These are phyloP conservation scores for Chamaea fasciata DNA, from an alignment of 2,113 vertebrate species.

Conservation along the genomic window DNA sequence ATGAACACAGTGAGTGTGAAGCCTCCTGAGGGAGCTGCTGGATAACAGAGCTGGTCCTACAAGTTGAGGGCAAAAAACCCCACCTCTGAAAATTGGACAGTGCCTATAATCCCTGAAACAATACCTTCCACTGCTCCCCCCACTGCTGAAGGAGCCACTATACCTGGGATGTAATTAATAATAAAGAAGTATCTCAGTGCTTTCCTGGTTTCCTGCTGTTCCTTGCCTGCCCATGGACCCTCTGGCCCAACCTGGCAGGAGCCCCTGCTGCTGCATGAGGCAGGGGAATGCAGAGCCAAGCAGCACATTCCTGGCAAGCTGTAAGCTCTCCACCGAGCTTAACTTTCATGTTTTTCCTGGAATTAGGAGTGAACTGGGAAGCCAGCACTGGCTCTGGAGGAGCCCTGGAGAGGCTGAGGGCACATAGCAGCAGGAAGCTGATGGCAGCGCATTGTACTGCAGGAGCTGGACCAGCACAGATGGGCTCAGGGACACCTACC, in stretches of 20 bases:
- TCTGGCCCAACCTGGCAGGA: background rate
- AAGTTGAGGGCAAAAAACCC: too few species aligned
- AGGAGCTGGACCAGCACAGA: background rate
- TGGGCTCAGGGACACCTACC: background rate
- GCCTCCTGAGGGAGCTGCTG: too few species aligned
- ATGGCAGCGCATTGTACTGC: background rate
- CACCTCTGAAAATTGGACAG: too few species aligned
- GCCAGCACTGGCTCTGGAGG: conserved; percentile 10
- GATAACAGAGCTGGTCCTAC: too few species aligned
- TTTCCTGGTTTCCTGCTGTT: background rate
- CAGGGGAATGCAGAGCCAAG: conserved; percentile 11
- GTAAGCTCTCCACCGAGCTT: background rate
- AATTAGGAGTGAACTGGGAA: conserved; percentile 23
- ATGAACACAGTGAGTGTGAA: too few species aligned
- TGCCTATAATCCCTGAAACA: too few species aligned
- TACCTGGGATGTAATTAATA: background rate
- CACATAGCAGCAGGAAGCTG: background rate
- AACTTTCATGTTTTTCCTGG: conserved; percentile 52
- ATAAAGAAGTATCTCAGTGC: background rate
- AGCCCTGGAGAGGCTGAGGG: background rate
- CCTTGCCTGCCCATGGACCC: background rate
- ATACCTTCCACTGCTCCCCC: background rate
- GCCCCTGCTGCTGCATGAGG: background rate
- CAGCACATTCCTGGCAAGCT: conserved; percentile 53
- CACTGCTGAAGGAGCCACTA: background rate